Percentiles rank a stretch among this genome's conserved stretches.
These are phyloP conservation scores for Charaxes varanes DNA, from an alignment of 1,140 invertebrate species.

Conservation along the genomic window DNA sequence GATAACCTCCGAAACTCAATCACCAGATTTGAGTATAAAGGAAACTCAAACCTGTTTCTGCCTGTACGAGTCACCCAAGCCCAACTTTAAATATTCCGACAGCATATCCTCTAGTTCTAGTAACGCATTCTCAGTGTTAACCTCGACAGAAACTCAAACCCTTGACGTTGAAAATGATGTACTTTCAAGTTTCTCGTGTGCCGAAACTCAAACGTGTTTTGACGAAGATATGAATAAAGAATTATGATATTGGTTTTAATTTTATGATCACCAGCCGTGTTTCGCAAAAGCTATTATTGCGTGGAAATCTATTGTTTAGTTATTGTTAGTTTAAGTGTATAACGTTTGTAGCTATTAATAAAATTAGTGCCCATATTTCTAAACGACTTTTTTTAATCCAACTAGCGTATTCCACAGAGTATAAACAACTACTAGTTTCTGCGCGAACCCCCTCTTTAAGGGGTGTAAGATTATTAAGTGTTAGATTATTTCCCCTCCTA, in stretches of 20 bases:
- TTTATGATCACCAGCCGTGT: no score
- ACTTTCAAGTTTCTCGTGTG: conserved; percentile 27
- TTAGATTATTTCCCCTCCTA: no score
- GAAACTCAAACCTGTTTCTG: conserved; percentile 60
- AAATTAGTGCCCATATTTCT: no score
- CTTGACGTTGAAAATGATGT: conserved; percentile 37
- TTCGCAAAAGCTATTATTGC: no score
- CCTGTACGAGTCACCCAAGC: conserved; percentile 37
- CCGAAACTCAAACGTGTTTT: conserved; percentile 52
- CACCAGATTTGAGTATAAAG: conserved; percentile 51
- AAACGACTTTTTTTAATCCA: no score
- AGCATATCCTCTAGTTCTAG: conserved; percentile 36
- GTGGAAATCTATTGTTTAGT: no score
- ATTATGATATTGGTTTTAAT: conserved; percentile 35
- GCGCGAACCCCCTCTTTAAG: no score
- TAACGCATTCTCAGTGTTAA: conserved; percentile 21
- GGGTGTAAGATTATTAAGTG: no score
- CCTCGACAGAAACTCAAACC: conserved; percentile 55
- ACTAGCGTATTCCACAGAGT: no score
- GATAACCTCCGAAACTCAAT: conserved; percentile 40
- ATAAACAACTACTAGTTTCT: no score
- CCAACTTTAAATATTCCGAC: conserved; percentile 26
- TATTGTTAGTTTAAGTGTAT: no score
- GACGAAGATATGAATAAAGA: conserved; percentile 26
- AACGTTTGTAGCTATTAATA: no score